Evolutionary conservation across 2,113 vertebrate genomes (phyloP).

Genomic region (Pelecanus crispus): DNA sequence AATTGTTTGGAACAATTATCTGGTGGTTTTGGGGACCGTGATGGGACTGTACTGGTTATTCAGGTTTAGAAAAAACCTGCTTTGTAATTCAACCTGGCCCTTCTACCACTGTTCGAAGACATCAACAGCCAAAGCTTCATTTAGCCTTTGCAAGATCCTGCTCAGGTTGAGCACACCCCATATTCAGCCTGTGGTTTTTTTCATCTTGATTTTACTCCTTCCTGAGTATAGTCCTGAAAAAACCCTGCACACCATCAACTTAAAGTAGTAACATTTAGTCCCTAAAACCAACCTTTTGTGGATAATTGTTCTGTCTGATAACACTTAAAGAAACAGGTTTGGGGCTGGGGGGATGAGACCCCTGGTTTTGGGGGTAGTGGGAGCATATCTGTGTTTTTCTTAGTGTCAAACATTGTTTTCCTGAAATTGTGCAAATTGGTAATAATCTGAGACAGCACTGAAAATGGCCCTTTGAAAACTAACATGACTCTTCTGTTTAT

Average conservation of each 20-base stretch:
- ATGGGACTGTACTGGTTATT: neutral
- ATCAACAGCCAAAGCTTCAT: neutral
- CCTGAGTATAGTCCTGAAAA: neutral
- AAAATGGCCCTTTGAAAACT: neutral
- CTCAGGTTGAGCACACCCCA: neutral
- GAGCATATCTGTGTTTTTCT: neutral
- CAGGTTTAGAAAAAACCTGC: neutral
- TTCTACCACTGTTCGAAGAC: neutral
- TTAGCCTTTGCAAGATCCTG: neutral
- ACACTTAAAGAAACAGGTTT: neutral
- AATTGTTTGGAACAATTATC: neutral
- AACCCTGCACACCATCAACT: neutral
- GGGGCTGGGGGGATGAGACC: neutral
- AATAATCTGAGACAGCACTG: neutral
- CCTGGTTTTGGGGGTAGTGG: neutral
- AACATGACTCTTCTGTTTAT: neutral
- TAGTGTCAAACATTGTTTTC: neutral
- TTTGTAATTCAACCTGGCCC: neutral
- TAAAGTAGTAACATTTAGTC: neutral
- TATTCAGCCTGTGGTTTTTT: neutral
- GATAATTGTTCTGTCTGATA: conserved; percentile 23
- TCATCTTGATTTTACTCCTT: neutral
- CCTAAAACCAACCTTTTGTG: neutral
- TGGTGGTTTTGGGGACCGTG: conserved; percentile 8
- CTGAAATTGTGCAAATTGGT: neutral